phyloP scores from a whole-genome alignment of 2,113 vertebrate genomes.

The Otolemur garnettii region DNA sequence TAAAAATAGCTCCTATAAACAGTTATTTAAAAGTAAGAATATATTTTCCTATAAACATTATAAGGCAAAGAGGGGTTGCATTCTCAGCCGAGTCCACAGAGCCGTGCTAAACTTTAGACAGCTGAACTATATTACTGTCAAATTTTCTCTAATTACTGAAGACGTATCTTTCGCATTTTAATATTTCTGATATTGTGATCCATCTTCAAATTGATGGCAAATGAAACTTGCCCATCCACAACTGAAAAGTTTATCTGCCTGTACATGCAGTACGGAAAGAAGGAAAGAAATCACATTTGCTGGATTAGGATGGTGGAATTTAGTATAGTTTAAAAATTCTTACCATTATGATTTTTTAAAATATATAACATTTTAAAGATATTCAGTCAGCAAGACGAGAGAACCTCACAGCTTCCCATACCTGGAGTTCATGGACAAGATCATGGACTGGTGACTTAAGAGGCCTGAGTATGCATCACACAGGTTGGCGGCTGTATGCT shows the following conservation, averaged over 20 bases:
- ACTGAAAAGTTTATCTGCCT: neutral
- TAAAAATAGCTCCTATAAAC: neutral
- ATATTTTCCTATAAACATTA: neutral
- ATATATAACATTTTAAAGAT: neutral
- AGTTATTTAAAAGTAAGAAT: constrained; percentile 40
- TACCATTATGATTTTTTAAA: neutral
- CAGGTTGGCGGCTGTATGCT: neutral
- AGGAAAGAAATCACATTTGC: neutral
- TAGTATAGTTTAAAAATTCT: neutral
- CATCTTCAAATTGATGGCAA: constrained; percentile 10
- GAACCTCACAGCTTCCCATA: neutral
- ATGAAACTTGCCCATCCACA: neutral
- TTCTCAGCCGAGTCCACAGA: neutral
- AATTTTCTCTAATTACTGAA: neutral
- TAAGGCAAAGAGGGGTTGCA: neutral
- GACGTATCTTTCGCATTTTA: neutral
- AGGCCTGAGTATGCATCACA: neutral
- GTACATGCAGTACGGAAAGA: neutral
- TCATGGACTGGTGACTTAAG: constrained; percentile 62
- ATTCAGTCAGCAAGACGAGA: neutral
- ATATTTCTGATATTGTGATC: neutral
- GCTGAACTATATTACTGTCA: neutral
- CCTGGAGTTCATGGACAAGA: constrained; percentile 78
- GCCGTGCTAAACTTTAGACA: neutral
- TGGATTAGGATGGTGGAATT: neutral